These are phyloP conservation scores for Paratrypauchen microcephalus DNA, from an alignment of 2,797 vertebrate genomes.

Conservation along the genomic window DNA sequence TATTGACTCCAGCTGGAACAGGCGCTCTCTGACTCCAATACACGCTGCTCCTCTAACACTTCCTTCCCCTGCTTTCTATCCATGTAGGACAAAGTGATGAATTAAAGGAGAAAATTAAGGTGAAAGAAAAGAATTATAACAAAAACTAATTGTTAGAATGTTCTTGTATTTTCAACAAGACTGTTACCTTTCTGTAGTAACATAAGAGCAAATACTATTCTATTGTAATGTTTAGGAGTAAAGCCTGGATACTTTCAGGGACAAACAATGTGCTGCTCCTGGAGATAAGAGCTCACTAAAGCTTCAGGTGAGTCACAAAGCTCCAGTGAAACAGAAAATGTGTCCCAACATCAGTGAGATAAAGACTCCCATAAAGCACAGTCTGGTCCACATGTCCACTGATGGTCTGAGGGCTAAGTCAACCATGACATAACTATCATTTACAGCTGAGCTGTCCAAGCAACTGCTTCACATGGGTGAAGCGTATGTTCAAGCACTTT, in stretches of 20 bases:
- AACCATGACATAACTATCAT: conserved; percentile 69
- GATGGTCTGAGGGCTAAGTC: conserved; percentile 67
- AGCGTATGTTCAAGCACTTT: conserved; percentile 50
- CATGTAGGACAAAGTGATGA: conserved; percentile 62
- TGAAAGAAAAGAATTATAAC: conserved; percentile 50
- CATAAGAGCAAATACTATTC: conserved; percentile 46
- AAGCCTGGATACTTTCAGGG: conserved; percentile 45
- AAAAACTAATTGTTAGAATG: conserved; percentile 38
- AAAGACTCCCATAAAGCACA: conserved; percentile 38
- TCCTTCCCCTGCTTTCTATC: conserved; percentile 55
- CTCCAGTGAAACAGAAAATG: neutral
- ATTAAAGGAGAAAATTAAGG: conserved; percentile 16
- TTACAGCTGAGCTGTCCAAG: conserved; percentile 55
- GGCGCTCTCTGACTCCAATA: conserved; percentile 68
- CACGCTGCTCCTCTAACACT: conserved; percentile 70
- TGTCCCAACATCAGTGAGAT: neutral
- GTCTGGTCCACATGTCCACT: conserved; percentile 49
- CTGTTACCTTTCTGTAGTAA: conserved; percentile 52
- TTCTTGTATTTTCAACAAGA: conserved; percentile 51
- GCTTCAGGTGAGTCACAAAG: conserved; percentile 8
- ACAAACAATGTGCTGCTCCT: conserved; percentile 24
- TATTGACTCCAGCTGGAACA: conserved; percentile 85
- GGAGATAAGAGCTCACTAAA: conserved; percentile 3
- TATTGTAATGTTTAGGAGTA: conserved; percentile 46
- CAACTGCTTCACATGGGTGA: conserved; percentile 33